Evolutionary conservation across 2,113 vertebrate genomes (phyloP).

Genomic region (Odocoileus hemionus): DNA sequence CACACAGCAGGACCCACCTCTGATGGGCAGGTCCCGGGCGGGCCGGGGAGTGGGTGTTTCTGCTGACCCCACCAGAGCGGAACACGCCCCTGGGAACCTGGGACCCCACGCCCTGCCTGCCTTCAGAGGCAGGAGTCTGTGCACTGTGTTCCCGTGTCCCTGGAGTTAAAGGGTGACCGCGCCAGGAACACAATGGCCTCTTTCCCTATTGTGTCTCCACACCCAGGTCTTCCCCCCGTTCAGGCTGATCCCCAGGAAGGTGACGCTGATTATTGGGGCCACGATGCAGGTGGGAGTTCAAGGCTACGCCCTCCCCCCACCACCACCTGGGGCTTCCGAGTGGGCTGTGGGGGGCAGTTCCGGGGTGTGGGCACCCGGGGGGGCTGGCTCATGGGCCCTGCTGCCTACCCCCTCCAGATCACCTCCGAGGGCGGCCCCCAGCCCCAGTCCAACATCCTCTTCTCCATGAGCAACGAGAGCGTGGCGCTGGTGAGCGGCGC

Average conservation of each 20-base stretch:
- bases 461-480: conserved; percentile 85
- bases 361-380: accelerated
- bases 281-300: conserved; percentile 88
- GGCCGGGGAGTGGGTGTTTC: background rate
- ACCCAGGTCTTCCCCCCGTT: conserved; percentile 95
- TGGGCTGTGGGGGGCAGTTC: background rate
- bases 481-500: conserved; percentile 84
- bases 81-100: accelerated
- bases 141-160: accelerated
- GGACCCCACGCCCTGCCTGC: background rate
- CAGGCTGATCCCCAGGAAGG: conserved; percentile 89
- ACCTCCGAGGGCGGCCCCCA: conserved; percentile 97
- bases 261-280: conserved; percentile 92
- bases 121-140: background rate
- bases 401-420: conserved; percentile 79
- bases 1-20: background rate
- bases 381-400: background rate
- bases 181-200: accelerated
- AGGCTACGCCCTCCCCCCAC: accelerated
- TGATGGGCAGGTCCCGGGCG: accelerated
- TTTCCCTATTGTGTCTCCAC: background rate
- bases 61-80: background rate
- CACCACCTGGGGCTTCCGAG: accelerated
- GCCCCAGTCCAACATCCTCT: conserved; percentile 94
- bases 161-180: too few species aligned